Base-by-base conservation (phyloP, 2,888 invertebrate genomes). In the Epinotia brunnichana region DNA sequence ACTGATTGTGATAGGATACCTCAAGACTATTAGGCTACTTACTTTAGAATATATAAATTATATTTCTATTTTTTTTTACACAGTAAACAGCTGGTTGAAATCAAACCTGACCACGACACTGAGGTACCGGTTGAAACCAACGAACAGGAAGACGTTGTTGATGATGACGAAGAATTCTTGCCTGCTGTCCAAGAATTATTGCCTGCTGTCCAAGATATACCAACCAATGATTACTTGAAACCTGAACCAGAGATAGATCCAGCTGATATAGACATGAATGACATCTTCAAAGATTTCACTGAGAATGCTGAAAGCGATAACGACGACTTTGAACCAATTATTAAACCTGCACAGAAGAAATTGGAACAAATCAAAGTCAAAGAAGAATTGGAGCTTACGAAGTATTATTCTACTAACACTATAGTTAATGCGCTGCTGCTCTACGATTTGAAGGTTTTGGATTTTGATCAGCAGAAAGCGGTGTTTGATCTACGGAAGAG, bases 261-360 rank as follows among this genome's bases (percentile, higher is more conserved):
- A 4, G n/a, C 24, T 4, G 51, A 62, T n/a, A 24, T 62, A 24
- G 62, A 76, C 62, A 53, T 77, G 17, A 75, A 76, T 17, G 77
- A 77, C 24, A 70, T 77, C 3, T 77, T 77, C 51, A 77, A 77
- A 72, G 77, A 74, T 53, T n/a, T 76, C 5, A 70, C 64, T 51
- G 69, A 73, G 59, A 35, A 35, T 2, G 17, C 29, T 7, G 29
- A n/a, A n/a, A 57, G 48, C 13, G 70, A 70, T 3, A 19, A 44
- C 13, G 54, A 17, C 9, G 41, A 62, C 4, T 4, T 5, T 17
- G 17, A 48, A 41, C 19, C 17, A 41, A 10, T n/a, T 3, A 13
- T 9, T 19, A 48, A 17, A 53, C 41, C 29, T 9, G 51, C 24
- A 10, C 35, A 17, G 0, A n/a, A 19, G 2, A 15, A 10, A 24